Evolutionary conservation across 2,888 invertebrate species (phyloP).

Genomic region (Drymonia ruficornis): DNA sequence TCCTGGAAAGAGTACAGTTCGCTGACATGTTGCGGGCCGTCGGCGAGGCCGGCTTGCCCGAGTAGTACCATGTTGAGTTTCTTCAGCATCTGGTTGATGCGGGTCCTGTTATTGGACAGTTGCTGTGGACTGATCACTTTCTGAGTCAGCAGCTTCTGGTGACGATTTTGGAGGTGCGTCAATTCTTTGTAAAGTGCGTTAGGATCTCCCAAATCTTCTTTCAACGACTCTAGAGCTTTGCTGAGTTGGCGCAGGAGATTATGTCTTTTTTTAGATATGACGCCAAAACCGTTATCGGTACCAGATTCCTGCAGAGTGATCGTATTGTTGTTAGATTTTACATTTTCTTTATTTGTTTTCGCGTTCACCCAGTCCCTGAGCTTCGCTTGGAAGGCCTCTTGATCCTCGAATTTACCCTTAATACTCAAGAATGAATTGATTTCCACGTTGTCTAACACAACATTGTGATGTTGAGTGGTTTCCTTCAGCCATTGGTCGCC

Average conservation of each 20-base stretch:
- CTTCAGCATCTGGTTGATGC: conserved; percentile 74
- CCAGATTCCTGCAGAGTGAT: conserved; percentile 21
- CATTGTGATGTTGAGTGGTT: conserved; percentile 57
- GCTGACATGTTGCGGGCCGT: conserved; percentile 75
- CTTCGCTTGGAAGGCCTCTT: conserved; percentile 79
- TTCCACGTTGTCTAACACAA: conserved; percentile 66
- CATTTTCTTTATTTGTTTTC: conserved; percentile 24
- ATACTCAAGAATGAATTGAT: conserved; percentile 70
- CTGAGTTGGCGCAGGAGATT: conserved; percentile 59
- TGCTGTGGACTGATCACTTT: conserved; percentile 62
- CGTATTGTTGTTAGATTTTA: conserved; percentile 35
- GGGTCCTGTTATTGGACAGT: conserved; percentile 57
- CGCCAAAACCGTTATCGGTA: conserved; percentile 29
- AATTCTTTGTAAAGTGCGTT: conserved; percentile 72
- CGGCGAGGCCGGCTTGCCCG: conserved; percentile 84
- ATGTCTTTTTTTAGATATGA: conserved; percentile 67
- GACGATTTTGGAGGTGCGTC: conserved; percentile 67
- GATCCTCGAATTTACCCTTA: conserved; percentile 75
- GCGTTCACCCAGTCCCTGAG: conserved; percentile 68
- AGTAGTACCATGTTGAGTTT: conserved; percentile 84
- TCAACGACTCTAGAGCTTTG: conserved; percentile 64
- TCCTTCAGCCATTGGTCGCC: conserved; percentile 75
- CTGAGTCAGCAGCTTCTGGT: conserved; percentile 66
- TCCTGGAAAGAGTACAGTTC: conserved; percentile 65
- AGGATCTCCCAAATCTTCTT: conserved; percentile 80